Base-by-base conservation (phyloP, 2,888 invertebrate genomes). In the Ichneumon xanthorius region DNA sequence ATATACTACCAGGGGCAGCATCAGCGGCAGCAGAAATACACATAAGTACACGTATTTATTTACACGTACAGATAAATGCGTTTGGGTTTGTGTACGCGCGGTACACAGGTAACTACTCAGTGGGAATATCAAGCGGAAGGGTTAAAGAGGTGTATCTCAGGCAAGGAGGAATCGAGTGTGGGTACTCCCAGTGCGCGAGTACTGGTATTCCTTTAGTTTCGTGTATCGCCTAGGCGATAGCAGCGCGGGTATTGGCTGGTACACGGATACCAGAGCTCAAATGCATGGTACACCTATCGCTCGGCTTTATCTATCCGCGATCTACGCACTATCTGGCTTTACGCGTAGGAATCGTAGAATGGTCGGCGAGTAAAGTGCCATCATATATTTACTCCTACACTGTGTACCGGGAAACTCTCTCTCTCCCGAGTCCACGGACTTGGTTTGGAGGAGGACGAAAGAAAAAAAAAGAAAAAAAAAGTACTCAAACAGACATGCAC, bases 341-440 rank as follows among this genome's bases (percentile, higher is more conserved):
- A 81, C 82, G 86, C 86, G 82, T 83, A 83, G 82, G 79, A 80
- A 83, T 80, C 83, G 83, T 63, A 63, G 86, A 86, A 86, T 78
- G 72, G 80, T 73, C 76, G 79, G 67, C 80, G 82, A 80, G 85
- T 82, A 85, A 82, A 85, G 85, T 85, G 85, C 85, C 82, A 77
- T 86, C 82, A 82, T 86, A 86, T 86, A 86, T 86, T 86, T 58
- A 86, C 86, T 82, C 86, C 86, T 83, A 86, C 86, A 86, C 86
- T 79, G 70, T 67, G 55, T 61, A 82, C 71, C 50, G 71, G 53
- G 33, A 67, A 16, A 77, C 67, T 79, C 77, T 85, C 67, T 79
- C 63, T 85, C 37, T 63, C 50, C n/a, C 19, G 67, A 55, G 80
- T 67, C 40, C 63, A 58, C 22, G 37, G 40, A 45, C 58, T 22